These are phyloP conservation scores for Struthidea cinerea DNA, from an alignment of 2,113 vertebrate genomes.

Conservation along the genomic window DNA sequence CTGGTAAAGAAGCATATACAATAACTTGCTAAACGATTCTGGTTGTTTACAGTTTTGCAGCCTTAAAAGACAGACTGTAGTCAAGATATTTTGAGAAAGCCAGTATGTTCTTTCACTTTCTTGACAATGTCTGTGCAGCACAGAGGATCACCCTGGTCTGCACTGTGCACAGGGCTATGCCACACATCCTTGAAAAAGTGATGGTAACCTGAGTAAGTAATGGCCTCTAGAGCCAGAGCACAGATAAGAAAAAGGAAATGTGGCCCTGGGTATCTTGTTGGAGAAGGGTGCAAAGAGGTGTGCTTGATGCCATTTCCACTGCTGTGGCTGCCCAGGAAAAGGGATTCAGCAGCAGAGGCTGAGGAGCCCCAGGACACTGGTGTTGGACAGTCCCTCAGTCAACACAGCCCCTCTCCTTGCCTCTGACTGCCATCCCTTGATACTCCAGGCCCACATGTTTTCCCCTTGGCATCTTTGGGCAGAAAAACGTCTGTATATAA, in stretches of 20 bases:
- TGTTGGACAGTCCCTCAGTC: neutral
- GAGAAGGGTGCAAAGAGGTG: neutral
- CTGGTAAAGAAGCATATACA: neutral
- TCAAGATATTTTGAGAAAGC: neutral
- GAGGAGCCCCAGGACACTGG: rapidly evolving
- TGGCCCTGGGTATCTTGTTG: neutral
- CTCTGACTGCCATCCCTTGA: neutral
- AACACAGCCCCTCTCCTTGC: neutral
- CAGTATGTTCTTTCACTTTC: neutral
- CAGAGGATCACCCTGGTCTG: neutral
- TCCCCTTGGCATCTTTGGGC: neutral
- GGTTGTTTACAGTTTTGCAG: neutral
- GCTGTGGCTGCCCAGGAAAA: neutral
- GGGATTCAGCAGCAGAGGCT: neutral
- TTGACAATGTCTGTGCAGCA: neutral
- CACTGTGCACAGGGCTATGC: neutral
- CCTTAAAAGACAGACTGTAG: neutral
- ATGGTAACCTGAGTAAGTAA: neutral
- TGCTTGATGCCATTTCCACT: neutral
- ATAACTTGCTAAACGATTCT: neutral
- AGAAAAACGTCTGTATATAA: neutral
- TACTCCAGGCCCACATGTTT: neutral
- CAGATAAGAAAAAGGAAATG: neutral
- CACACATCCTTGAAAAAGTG: neutral
- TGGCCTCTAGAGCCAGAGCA: neutral